Percentiles rank a stretch among this genome's conserved stretches.
Conservation (phyloP, 2,113 vertebrate species). For the Oryzias melastigma region DNA sequence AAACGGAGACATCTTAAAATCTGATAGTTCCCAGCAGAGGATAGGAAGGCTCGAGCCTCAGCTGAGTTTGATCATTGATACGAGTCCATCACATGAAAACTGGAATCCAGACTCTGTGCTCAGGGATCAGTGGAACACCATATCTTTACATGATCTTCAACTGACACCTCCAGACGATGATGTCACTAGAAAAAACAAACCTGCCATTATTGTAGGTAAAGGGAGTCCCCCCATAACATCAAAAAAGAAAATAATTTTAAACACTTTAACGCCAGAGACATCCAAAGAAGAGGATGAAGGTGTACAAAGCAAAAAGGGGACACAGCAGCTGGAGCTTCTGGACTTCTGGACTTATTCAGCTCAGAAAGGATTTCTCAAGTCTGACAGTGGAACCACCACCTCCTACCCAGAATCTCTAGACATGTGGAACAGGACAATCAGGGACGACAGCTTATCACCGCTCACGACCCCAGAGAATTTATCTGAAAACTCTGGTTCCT, state of each 20-base stretch:
- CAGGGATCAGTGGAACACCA: constrained; percentile 54
- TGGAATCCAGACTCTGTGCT: constrained; percentile 49
- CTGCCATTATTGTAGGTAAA: constrained; percentile 19
- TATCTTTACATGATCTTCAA: constrained; percentile 58
- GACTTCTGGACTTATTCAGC: constrained; percentile 71
- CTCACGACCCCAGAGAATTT: constrained; percentile 73
- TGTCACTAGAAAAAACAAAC: constrained; percentile 29
- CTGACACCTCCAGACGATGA: constrained; percentile 68
- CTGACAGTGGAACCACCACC: constrained; percentile 55
- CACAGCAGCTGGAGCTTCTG: constrained; percentile 39
- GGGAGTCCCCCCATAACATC: constrained; percentile 20
- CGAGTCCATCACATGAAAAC: constrained; percentile 48
- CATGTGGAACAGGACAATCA: constrained; percentile 72
- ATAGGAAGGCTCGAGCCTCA: constrained; percentile 59
- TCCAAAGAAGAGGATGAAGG: constrained; percentile 72
- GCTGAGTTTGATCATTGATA: constrained; percentile 64
- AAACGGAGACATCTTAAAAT: constrained; percentile 18
- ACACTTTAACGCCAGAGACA: constrained; percentile 66
- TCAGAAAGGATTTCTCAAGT: constrained; percentile 70
- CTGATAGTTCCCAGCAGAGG: constrained; percentile 22
- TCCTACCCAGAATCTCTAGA: constrained; percentile 69
- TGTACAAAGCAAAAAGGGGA: constrained; percentile 35
- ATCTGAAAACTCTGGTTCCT: constrained; percentile 64
- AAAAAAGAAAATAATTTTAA: constrained; percentile 43
- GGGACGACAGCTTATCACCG: constrained; percentile 70